phyloP scores from a whole-genome alignment of 2,797 vertebrate species.

The Micropoecilia bifurca region DNA sequence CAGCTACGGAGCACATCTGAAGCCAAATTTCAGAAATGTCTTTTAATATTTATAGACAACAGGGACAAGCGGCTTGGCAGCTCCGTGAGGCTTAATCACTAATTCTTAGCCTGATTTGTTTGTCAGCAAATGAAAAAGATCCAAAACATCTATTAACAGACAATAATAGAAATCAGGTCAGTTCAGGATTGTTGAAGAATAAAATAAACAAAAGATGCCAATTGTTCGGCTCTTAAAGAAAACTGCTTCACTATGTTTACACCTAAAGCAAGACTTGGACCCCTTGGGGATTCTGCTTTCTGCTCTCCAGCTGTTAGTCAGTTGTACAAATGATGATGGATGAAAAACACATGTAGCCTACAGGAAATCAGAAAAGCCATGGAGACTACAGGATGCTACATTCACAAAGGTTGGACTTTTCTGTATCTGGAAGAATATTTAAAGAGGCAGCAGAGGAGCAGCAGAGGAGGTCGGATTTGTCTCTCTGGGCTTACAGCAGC shows the following conservation, averaged over 20 bases:
- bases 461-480: conserved; percentile 4
- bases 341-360: conserved; percentile 68
- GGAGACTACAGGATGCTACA: conserved; percentile 33
- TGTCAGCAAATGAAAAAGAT: conserved; percentile 46
- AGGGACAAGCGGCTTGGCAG: not conserved
- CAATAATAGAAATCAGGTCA: conserved; percentile 48
- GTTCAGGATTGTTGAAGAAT: conserved; percentile 16
- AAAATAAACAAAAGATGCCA: conserved; percentile 17
- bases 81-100: conserved; percentile 23
- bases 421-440: conserved; percentile 37
- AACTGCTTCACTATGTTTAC: conserved; percentile 43
- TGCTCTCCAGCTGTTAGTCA: conserved; percentile 67
- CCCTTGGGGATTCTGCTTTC: conserved; percentile 41
- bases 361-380: conserved; percentile 47
- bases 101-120: conserved; percentile 31
- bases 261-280: conserved; percentile 34
- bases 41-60: conserved; percentile 35
- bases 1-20: conserved; percentile 18
- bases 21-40: conserved; percentile 8
- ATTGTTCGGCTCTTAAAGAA: conserved; percentile 9
- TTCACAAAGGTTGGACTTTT: conserved; percentile 58
- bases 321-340: conserved; percentile 61
- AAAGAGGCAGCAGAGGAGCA: conserved; percentile 10
- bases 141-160: conserved; percentile 13
- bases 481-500: conserved; percentile 10